Evolutionary conservation across 1,140 invertebrate genomes (phyloP).

Genomic region (Polyergus mexicanus): DNA sequence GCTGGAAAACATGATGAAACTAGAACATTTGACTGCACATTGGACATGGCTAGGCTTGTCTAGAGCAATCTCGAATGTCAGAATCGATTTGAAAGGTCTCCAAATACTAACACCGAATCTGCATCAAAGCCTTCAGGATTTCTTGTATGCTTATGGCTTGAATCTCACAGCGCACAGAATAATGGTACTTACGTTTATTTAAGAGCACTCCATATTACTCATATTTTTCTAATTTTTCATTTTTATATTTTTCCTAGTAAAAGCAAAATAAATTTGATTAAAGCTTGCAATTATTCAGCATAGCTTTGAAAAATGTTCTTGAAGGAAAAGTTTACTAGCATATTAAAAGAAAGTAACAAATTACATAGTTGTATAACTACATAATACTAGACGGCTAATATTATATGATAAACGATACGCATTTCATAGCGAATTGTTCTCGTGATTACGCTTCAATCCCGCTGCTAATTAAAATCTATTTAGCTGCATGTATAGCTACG

Average conservation of each 20-base stretch:
- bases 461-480: constrained; percentile 52
- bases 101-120: constrained; percentile 87
- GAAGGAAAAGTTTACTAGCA: neutral
- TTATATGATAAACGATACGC: constrained; percentile 36
- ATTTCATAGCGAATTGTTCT: constrained; percentile 44
- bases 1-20: constrained; percentile 89
- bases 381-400: constrained; percentile 14
- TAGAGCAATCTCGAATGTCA: constrained; percentile 85
- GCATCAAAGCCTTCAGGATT: constrained; percentile 88
- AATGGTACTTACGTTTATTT: constrained; percentile 71
- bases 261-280: constrained; percentile 13
- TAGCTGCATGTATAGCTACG: neutral
- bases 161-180: constrained; percentile 90
- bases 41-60: constrained; percentile 89
- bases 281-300: constrained; percentile 12
- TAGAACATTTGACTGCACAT: constrained; percentile 88
- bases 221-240: neutral
- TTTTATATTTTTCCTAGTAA: neutral
- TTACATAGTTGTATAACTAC: constrained; percentile 21
- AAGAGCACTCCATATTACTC: neutral
- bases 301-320: constrained; percentile 11
- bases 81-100: constrained; percentile 84
- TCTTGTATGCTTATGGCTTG: constrained; percentile 88
- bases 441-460: constrained; percentile 39
- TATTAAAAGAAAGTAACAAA: constrained; percentile 41